phyloP scores from a whole-genome alignment of 2,113 vertebrate genomes.

The Montifringilla adamsi region DNA sequence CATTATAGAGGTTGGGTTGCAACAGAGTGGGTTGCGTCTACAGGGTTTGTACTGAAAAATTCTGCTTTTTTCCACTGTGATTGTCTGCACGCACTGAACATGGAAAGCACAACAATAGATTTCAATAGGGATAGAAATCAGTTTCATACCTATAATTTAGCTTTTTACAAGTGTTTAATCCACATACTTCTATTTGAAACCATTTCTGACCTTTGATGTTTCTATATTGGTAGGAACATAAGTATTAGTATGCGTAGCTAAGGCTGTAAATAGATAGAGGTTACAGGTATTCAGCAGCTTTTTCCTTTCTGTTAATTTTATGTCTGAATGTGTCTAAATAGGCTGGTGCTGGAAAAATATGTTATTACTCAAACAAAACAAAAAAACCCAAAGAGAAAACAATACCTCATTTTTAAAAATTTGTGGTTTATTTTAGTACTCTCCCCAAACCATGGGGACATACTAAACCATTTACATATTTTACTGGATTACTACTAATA shows the following conservation, averaged over 20 bases:
- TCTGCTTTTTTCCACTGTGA: neutral
- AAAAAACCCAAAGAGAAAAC: neutral
- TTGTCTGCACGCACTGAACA: neutral
- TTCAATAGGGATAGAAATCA: neutral
- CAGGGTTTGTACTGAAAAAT: neutral
- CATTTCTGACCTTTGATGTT: neutral
- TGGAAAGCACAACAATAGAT: neutral
- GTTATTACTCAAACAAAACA: neutral
- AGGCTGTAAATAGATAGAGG: neutral
- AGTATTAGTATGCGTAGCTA: neutral
- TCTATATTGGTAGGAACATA: neutral
- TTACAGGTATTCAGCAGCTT: neutral
- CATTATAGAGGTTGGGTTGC: neutral
- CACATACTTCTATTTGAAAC: neutral
- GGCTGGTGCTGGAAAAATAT: neutral
- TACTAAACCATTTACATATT: neutral
- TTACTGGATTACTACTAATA: neutral
- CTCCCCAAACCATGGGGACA: rapidly evolving
- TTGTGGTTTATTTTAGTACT: neutral
- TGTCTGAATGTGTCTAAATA: neutral
- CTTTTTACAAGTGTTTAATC: constrained; percentile 4
- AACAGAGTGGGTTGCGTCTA: neutral
- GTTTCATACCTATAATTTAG: neutral
- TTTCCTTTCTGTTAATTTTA: neutral
- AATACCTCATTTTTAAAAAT: neutral